Percentiles rank a stretch among this genome's conserved stretches.
These are phyloP conservation scores for Drosophila saltans DNA, from an alignment of 1,140 invertebrate genomes.

Conservation along the genomic window DNA sequence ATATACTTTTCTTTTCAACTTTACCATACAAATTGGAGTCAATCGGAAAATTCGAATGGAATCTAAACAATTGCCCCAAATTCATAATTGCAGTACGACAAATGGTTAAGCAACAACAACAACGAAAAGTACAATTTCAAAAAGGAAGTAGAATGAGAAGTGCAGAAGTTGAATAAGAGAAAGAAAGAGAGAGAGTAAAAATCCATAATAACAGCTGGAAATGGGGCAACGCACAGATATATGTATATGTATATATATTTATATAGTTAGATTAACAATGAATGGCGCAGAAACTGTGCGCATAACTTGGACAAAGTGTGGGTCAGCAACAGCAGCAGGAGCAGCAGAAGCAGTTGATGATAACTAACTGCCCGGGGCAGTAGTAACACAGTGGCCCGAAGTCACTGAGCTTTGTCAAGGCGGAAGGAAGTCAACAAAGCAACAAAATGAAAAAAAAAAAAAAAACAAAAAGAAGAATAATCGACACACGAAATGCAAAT, in stretches of 20 bases:
- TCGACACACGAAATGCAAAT: constrained; percentile 59
- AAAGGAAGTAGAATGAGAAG: constrained; percentile 9
- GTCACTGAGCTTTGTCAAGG: constrained; percentile 32
- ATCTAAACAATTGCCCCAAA: constrained; percentile 69
- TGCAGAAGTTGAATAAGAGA: background rate
- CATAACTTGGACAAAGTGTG: constrained; percentile 36
- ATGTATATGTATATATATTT: constrained; percentile 27
- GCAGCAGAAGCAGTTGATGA: constrained; percentile 36
- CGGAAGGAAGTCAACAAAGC: constrained; percentile 56
- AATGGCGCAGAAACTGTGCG: constrained; percentile 28
- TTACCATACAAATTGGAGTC: background rate
- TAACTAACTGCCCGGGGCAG: constrained; percentile 16
- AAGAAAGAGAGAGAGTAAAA: background rate
- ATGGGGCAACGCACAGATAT: constrained; percentile 54
- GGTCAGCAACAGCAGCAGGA: constrained; percentile 31
- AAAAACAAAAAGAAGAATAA: constrained; percentile 28
- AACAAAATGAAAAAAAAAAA: constrained; percentile 4
- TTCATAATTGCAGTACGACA: constrained; percentile 68
- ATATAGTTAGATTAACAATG: constrained; percentile 50
- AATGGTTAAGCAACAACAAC: constrained; percentile 42
- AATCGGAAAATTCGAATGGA: constrained; percentile 47
- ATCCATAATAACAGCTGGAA: constrained; percentile 32
- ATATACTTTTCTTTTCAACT: no score
- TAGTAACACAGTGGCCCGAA: constrained; percentile 16
- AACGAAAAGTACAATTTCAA: constrained; percentile 6